phyloP scores from a whole-genome alignment of 2,797 vertebrate genomes.

The Odontamblyopus lacepedii region DNA sequence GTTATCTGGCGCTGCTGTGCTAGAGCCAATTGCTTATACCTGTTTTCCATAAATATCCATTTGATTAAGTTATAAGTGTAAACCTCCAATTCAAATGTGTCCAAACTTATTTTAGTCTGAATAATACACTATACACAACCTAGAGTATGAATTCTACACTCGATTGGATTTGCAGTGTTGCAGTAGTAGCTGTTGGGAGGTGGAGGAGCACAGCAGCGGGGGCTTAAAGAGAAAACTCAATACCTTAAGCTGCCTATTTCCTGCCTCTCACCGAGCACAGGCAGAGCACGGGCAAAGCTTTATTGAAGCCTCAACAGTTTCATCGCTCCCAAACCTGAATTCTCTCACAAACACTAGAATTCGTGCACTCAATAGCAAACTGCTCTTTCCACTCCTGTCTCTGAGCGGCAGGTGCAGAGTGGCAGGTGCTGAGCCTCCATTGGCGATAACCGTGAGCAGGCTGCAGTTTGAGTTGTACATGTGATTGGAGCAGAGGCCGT shows the following conservation, averaged over 20 bases:
- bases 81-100: neutral
- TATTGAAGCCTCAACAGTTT: neutral
- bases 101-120: neutral
- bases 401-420: neutral
- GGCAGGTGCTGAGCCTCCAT: neutral
- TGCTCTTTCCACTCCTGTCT: neutral
- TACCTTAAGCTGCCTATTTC: constrained; percentile 5
- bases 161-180: neutral
- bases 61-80: neutral
- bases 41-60: neutral
- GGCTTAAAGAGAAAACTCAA: constrained; percentile 2
- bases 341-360: constrained; percentile 4
- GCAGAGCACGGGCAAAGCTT: neutral
- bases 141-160: neutral
- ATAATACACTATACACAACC: neutral
- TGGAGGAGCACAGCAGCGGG: neutral
- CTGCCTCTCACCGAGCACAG: constrained; percentile 5
- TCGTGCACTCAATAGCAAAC: neutral
- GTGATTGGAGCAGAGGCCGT: neutral
- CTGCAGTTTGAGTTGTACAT: constrained; percentile 21
- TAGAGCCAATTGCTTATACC: neutral
- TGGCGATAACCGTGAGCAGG: neutral
- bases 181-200: neutral
- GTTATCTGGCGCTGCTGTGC: neutral
- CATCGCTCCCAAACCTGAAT: neutral